Evolutionary conservation across 2,888 invertebrate species (phyloP), one percentile per base, ranked within the genome.

Genomic region (Erynnis tages): DNA sequence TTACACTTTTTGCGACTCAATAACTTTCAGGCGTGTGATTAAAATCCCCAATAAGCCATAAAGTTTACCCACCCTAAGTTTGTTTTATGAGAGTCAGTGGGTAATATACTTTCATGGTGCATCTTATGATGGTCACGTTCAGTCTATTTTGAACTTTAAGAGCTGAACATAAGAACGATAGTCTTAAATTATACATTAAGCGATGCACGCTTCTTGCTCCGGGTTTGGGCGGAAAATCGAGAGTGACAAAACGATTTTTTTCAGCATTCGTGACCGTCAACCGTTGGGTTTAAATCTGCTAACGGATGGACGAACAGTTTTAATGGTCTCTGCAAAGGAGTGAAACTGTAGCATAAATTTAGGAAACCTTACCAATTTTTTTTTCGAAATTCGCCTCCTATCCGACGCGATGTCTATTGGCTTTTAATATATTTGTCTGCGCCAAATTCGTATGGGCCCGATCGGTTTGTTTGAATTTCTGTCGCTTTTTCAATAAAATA

Each of bases 241-340:
- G 75, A 77, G 76, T 82, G 79, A 79, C 77, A 77, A 78, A 79
- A 27, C 34, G 43, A 35, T 35, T 50, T 80, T 72, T 76, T 80
- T 82, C 75, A 72, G 71, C 73, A 78, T 71, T 78, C 73, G 77
- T 77, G 80, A 79, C 73, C 67, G 69, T 63, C 62, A 62, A 71
- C 71, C 74, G 70, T 81, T 81, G 72, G 74, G 76, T 71, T 81
- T 81, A 79, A 84, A 79, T 79, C 81, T 79, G 70, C 72, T 61
- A 82, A 78, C 76, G 79, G 76, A 78, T 73, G 76, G 76, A 79
- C 74, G 76, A 76, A 74, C 82, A 74, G 72, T 79, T 82, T 83
- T 82, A 86, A 85, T 84, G 81, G 81, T 64, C 73, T 70, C 61
- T 62, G 75, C 72, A 79, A 83, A 76, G 79, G 79, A 77, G 65